These are phyloP conservation scores for Melieria omissa DNA, from an alignment of 2,888 invertebrate genomes.

Conservation along the genomic window DNA sequence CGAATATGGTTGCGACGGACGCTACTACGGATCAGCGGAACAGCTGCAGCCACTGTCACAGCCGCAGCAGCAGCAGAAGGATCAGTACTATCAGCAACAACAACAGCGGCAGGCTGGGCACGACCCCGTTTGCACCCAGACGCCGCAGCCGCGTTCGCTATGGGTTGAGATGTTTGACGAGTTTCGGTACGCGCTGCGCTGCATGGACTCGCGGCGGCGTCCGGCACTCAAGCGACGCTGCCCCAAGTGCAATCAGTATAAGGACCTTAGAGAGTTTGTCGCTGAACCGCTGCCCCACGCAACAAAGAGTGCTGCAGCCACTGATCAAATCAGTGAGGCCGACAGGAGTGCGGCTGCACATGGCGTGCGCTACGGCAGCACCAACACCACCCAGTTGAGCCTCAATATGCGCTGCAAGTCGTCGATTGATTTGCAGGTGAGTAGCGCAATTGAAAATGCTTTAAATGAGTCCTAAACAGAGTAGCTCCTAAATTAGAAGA, in stretches of 20 bases:
- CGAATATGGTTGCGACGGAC: constrained; percentile 46
- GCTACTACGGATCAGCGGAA: constrained; percentile 50
- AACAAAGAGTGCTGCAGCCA: too few relatives aligned
- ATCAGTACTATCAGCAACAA: constrained; percentile 2
- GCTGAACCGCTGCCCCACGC: too few relatives aligned
- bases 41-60: constrained; percentile 57
- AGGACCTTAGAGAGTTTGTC: constrained; percentile 2
- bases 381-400: too few relatives aligned
- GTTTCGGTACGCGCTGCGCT: constrained; percentile 73
- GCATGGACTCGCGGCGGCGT: constrained; percentile 74
- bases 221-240: constrained; percentile 75
- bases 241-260: constrained; percentile 67
- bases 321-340: too few relatives aligned
- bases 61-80: constrained; percentile 2
- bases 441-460: too few relatives aligned
- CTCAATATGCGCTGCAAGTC: too few relatives aligned
- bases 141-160: constrained; percentile 72
- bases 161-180: constrained; percentile 84
- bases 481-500: too few relatives aligned
- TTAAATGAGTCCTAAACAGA: too few relatives aligned
- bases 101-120: too few relatives aligned
- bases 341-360: too few relatives aligned
- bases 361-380: too few relatives aligned
- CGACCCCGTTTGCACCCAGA: constrained; percentile 30
- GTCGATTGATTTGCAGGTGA: too few relatives aligned